Evolutionary conservation across 2,113 vertebrate genomes (phyloP).

Genomic region (Rhinoderma darwinii): DNA sequence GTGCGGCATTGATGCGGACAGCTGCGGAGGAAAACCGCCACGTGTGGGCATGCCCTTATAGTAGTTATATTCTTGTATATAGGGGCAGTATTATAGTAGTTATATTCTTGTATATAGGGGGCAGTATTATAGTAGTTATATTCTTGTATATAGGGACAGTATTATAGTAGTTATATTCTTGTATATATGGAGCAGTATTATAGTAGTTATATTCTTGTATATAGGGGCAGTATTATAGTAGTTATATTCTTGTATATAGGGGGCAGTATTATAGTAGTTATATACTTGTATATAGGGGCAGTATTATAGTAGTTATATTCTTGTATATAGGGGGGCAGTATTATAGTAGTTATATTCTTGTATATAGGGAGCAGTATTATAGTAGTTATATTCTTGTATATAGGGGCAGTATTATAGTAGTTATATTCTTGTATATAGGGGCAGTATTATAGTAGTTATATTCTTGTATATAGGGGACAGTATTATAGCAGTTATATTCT

Average conservation of each 20-base stretch:
- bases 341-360: slow-evolving; percentile 3
- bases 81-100: slow-evolving; percentile 4
- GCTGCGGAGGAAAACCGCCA: no score
- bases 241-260: no score
- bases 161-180: slow-evolving; percentile 17
- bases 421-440: neutral
- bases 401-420: neutral
- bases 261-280: slow-evolving; percentile 8
- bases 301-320: slow-evolving; percentile 7
- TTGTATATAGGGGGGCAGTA: neutral
- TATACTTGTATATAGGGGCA: neutral
- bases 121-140: no score
- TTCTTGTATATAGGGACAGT: neutral
- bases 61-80: neutral
- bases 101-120: neutral
- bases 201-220: no score
- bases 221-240: no score
- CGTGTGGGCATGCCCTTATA: no score
- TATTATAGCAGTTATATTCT: no score
- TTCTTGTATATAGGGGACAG: no score
- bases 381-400: neutral
- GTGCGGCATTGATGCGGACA: no score
- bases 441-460: no score
- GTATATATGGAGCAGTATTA: no score
- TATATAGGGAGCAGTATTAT: neutral